Evolutionary conservation across 37 sponge, comb jelly and placozoan species (phyloP).

Genomic region (Halichondria panicea): DNA sequence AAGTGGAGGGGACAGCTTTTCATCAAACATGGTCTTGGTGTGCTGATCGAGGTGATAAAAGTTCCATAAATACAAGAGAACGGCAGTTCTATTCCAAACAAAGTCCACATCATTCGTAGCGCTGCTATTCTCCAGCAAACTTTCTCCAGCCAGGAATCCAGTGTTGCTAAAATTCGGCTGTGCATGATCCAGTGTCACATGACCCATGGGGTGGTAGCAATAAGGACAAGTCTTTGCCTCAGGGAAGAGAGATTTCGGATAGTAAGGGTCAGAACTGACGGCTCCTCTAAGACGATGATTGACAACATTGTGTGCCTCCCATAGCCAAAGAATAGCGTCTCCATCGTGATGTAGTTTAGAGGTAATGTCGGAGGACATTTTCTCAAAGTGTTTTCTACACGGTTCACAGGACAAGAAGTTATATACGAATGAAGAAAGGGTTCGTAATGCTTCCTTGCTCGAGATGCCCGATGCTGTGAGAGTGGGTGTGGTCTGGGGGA

Average conservation of each 20-base stretch:
- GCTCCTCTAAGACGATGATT: slow-evolving; percentile 64
- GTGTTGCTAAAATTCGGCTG: slow-evolving; percentile 20
- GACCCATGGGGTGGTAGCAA: slow-evolving; percentile 46
- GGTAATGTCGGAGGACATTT: slow-evolving; percentile 48
- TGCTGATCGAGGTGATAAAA: slow-evolving; percentile 21
- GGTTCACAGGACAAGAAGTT: slow-evolving; percentile 91
- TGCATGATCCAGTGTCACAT: not conserved
- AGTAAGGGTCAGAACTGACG: slow-evolving; percentile 66
- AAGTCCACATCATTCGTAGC: not conserved
- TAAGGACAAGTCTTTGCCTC: slow-evolving; percentile 64
- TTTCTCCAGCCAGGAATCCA: slow-evolving; percentile 17
- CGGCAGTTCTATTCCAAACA: slow-evolving; percentile 64
- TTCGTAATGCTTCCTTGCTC: slow-evolving; percentile 50
- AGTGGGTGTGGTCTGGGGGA: slow-evolving; percentile 5
- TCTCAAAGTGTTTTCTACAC: slow-evolving; percentile 83
- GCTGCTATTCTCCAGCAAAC: not conserved
- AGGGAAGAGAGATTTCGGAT: slow-evolving; percentile 91
- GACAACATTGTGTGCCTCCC: slow-evolving; percentile 91
- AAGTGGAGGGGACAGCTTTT: not conserved
- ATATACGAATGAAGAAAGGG: slow-evolving; percentile 49
- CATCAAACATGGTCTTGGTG: not conserved
- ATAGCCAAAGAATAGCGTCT: slow-evolving; percentile 93
- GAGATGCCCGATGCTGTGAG: slow-evolving; percentile 16
- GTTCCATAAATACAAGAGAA: slow-evolving; percentile 56
- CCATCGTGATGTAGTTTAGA: slow-evolving; percentile 29